phyloP scores from a whole-genome alignment of 1,140 invertebrate genomes.

The Chrysomallon squamiferum region DNA sequence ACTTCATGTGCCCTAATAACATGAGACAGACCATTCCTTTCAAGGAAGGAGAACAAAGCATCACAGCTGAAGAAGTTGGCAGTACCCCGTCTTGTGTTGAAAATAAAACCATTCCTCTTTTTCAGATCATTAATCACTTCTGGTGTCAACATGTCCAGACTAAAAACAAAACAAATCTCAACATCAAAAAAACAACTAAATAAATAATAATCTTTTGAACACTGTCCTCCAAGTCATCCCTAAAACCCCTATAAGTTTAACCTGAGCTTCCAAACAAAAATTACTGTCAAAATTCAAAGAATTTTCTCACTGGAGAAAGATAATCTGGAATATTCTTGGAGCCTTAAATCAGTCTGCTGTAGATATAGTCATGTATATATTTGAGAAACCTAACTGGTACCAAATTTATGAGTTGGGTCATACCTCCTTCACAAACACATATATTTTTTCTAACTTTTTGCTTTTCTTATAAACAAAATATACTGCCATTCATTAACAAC shows the following conservation, averaged over 20 bases:
- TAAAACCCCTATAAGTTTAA: not conserved
- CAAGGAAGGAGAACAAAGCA: constrained; percentile 73
- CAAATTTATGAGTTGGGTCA: too few species aligned
- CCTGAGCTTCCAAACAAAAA: not conserved
- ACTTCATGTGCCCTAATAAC: constrained; percentile 78
- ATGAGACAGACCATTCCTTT: constrained; percentile 71
- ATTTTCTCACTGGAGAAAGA: too few species aligned
- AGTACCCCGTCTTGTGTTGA: constrained; percentile 74
- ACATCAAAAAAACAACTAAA: constrained; percentile 4
- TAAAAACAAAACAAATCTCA: constrained; percentile 39
- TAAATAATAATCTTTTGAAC: not conserved
- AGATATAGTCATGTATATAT: too few species aligned
- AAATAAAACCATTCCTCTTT: constrained; percentile 73
- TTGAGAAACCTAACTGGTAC: too few species aligned
- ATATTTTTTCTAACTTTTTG: too few species aligned
- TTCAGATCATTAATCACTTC: constrained; percentile 67
- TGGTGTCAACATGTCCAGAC: constrained; percentile 60
- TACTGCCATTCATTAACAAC: too few species aligned
- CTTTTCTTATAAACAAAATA: too few species aligned
- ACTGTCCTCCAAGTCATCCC: not conserved
- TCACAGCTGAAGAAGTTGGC: constrained; percentile 75
- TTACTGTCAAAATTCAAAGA: too few species aligned
- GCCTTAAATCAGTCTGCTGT: too few species aligned
- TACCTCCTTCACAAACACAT: too few species aligned
- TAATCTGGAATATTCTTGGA: too few species aligned